Evolutionary conservation across 1,140 invertebrate genomes (phyloP), one percentile per base, ranked within the genome.

Genomic region (Drosophila arawakana): DNA sequence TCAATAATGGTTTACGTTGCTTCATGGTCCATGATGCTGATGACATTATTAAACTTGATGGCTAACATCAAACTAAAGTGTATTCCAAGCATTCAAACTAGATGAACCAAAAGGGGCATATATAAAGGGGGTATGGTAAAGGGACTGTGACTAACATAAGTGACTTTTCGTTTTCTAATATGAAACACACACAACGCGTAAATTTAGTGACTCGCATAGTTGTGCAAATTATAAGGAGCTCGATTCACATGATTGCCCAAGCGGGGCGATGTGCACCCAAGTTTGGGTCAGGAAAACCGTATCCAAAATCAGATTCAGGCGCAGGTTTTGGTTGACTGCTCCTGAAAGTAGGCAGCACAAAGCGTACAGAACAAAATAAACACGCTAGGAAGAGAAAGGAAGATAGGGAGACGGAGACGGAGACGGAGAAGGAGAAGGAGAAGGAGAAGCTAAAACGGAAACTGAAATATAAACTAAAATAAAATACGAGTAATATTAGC

Each of bases 221-320:
- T 91, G 85, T 68, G 71, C 77, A 77, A 91, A 84, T 91, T 91
- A 91, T 81, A 91, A 84, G 88, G 78, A 91, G 88, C 76, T 91
- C 83, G 80, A 91, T 91, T 84, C 88, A 91, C 88, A 91, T 91
- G 88, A 91, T 91, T 91, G 88, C 80, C 75, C 82, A 89, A 84
- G 84, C 84, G 84, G 73, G 54, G 70, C 83, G 59, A 62, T 61
- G 21, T 7, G 30, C n/a, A 34, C 39, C 55, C 37, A 21, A 39
- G 18, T 65, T 78, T 62, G 71, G 66, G 61, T 68, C 46, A 21
- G 50, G 35, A 41, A 34, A 54, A 44, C 46, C 62, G 61, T 73
- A 80, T 76, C 82, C 83, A 81, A 88, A 86, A 86, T 86, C 82
- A 86, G 68, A 62, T 73, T 58, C 82, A 88, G 76, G 80, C 84